Evolutionary conservation across 1,140 invertebrate species (phyloP), one percentile per base, ranked within the genome.

Genomic region (Steinernema khuongi): DNA sequence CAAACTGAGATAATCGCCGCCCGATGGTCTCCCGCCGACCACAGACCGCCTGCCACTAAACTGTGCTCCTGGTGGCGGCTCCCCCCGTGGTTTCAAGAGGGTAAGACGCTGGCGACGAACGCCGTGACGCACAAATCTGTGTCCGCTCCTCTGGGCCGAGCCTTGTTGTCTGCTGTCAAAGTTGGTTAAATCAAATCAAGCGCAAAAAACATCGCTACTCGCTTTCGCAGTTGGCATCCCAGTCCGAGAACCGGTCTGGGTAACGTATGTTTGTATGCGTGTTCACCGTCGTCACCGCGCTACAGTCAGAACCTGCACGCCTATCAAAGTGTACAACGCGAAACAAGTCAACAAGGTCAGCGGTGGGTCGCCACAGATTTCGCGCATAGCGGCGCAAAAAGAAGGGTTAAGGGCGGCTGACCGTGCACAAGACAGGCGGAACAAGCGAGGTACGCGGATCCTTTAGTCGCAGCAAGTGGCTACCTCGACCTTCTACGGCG

Each of bases 331-430:
- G 50, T 60, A 60, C 50, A 60, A 22, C 4, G 50, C 22, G 50
- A 60, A 60, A 60, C 50, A 60, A 60, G 50, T 60, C 50, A 60
- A 60, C 50, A 22, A 60, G 50, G 50, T 60, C 50, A 60, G 26
- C 22, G 50, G 19, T 60, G 50, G 50, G 50, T 60, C 26, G 50
- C 14, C 14, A 22, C 14, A 60, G 50, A 22, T 7, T 60, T 60
- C 50, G 19, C 50, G 50, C 50, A 26, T 60, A 60, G 50, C 50
- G 50, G 50, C 11, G 50, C 14, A 60, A 60, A 60, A 60, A 22
- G 50, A n/a, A 22, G 2, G 14, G 26, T 22, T 14, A 60, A 4
- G 50, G 7, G 19, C 4, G 50, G 50, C 50, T 60, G 50, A 60
- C 50, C 50, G 50, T 60, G 36, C n/a, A 60, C 26, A 22, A 41